Conservation (phyloP, 2,113 vertebrate genomes). For the Podarcis muralis region DNA sequence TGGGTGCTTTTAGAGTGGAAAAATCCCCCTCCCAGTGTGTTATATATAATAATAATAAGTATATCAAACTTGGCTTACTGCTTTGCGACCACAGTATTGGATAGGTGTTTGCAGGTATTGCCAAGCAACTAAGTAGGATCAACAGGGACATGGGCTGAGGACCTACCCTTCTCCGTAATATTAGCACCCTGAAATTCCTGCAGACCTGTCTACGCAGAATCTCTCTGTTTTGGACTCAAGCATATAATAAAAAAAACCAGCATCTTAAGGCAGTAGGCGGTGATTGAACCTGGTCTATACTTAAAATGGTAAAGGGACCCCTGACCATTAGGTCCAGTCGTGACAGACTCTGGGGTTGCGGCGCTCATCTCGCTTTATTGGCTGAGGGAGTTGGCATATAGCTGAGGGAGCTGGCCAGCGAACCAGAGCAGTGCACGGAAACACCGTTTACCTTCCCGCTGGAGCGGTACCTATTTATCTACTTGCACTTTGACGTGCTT, state of each 20-base stretch:
- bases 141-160: background rate
- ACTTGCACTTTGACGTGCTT: too few species aligned
- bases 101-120: background rate
- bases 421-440: too few species aligned
- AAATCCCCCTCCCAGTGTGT: background rate
- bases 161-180: background rate
- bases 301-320: too few species aligned
- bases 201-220: constrained; percentile 37
- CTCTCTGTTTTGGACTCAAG: background rate
- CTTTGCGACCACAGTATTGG: background rate
- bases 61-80: background rate
- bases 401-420: too few species aligned
- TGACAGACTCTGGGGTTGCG: too few species aligned
- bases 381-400: too few species aligned
- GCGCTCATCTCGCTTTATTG: too few species aligned
- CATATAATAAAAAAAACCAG: constrained; percentile 10
- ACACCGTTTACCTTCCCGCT: too few species aligned
- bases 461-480: too few species aligned
- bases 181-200: background rate
- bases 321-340: too few species aligned
- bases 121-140: background rate
- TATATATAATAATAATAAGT: too few species aligned
- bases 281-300: too few species aligned
- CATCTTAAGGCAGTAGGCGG: constrained; percentile 17
- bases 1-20: background rate